Evolutionary conservation across 2,888 invertebrate species (phyloP).

Genomic region (Aplocera efformata): DNA sequence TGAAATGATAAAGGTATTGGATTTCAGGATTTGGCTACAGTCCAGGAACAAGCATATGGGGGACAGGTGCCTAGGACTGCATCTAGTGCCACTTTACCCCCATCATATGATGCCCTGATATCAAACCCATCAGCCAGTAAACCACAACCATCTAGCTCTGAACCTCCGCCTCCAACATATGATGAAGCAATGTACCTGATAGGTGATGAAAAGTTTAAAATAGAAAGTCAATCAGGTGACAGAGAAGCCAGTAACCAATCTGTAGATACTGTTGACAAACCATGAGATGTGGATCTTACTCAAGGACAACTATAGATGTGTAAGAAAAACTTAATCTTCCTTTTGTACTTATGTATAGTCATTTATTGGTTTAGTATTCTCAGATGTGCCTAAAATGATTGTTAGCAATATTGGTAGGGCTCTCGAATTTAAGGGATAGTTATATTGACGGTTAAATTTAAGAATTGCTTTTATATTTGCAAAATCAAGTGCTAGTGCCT

Average conservation of each 20-base stretch:
- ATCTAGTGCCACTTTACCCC: conserved; percentile 81
- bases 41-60: conserved; percentile 77
- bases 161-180: conserved; percentile 82
- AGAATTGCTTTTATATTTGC: conserved; percentile 16
- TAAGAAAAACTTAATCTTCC: conserved; percentile 69
- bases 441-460: conserved; percentile 11
- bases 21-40: conserved; percentile 79
- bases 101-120: conserved; percentile 82
- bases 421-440: conserved; percentile 28
- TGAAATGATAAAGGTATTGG: conserved; percentile 13
- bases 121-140: conserved; percentile 59
- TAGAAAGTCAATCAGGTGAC: conserved; percentile 51
- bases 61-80: conserved; percentile 77
- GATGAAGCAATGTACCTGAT: conserved; percentile 82
- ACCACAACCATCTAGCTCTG: conserved; percentile 73
- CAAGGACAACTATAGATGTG: conserved; percentile 43
- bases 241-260: conserved; percentile 61
- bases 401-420: conserved; percentile 55
- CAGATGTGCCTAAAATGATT: conserved; percentile 72
- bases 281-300: conserved; percentile 41
- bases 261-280: conserved; percentile 53
- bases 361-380: conserved; percentile 61
- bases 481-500: conserved; percentile 12
- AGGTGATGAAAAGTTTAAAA: conserved; percentile 63
- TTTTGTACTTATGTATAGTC: conserved; percentile 74